Evolutionary conservation across 1,140 invertebrate species (phyloP), one percentile per base, ranked within the genome.

Genomic region (Vollenhovia emeryi): DNA sequence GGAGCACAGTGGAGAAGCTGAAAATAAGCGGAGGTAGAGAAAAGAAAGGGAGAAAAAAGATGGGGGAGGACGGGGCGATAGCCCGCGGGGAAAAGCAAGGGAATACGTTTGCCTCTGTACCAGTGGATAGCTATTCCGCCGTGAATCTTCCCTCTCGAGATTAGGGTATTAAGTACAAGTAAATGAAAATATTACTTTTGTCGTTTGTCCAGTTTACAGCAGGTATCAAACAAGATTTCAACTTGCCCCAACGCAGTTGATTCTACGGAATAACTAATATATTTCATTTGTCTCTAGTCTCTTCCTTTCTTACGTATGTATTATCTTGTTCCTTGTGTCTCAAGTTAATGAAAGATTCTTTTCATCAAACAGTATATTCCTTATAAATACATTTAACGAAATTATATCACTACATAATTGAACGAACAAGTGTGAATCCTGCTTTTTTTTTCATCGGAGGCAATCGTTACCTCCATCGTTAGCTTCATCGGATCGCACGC

Each of bases 21-120:
- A 84, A 87, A 88, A 90, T 87, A 91, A 80, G 59, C 60, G 75
- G 9, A 33, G 52, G 33, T 13, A 48, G 36, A 36, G 69, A 85
- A 55, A 50, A 52, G 40, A 68, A 60, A 50, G 45, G 40, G 55
- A 18, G 18, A 27, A 71, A 33, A 84, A 36, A 27, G 21, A 84
- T 21, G 33, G 18, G 64, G 33, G n/a, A 13, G 48, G 18, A 52
- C 36, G 40, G 52, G 33, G n/a, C n/a, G n/a, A 68, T 55, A 18
- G 66, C 55, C 50, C 57, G 74, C 27, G 40, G 43, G 36, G 75
- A 60, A 68, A 68, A 79, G 24, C 62, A 30, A 73, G 27, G 33
- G 80, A 89, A 89, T 84, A 84, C 57, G 40, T 85, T 89, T 79
- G 78, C 73, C 50, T 68, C 64, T 33, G 27, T 66, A 27, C 13